Conservation (phyloP, 2,888 invertebrate species). For the Elysia crispata region DNA sequence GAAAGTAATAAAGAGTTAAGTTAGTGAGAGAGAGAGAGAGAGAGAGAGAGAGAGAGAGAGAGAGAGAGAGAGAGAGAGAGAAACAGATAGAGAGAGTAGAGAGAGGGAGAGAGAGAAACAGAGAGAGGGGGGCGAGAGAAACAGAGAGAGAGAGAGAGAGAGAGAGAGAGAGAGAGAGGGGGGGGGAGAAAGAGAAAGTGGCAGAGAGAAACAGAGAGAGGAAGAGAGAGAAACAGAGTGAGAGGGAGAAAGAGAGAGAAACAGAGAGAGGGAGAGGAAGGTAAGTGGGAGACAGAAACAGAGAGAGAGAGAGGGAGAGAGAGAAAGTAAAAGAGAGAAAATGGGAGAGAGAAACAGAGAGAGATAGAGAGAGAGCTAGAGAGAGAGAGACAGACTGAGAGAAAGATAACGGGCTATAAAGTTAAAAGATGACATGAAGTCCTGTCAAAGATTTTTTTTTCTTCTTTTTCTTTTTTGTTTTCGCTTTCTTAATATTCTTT, state of each 20-base stretch:
- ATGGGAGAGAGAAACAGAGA: not conserved
- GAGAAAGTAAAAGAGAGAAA: not conserved
- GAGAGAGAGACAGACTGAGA: not conserved
- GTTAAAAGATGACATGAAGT: too few relatives aligned
- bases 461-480: too few relatives aligned
- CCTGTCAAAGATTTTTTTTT: too few relatives aligned
- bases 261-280: not conserved
- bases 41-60: too few relatives aligned
- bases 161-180: not conserved
- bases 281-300: not conserved
- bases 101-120: not conserved
- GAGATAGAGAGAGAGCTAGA: too few relatives aligned
- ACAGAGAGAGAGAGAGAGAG: not conserved
- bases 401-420: not conserved
- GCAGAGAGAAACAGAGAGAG: not conserved
- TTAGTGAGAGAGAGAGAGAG: too few relatives aligned
- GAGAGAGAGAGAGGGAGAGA: not conserved
- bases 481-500: too few relatives aligned
- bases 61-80: too few relatives aligned
- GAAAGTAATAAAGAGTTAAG: too few relatives aligned
- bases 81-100: too few relatives aligned
- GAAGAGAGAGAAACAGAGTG: not conserved
- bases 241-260: not conserved
- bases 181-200: not conserved
- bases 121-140: conserved; percentile 1